Evolutionary conservation across 2,888 invertebrate genomes (phyloP), one percentile per base, ranked within the genome.

Genomic region (Diaprepes abbreviatus): DNA sequence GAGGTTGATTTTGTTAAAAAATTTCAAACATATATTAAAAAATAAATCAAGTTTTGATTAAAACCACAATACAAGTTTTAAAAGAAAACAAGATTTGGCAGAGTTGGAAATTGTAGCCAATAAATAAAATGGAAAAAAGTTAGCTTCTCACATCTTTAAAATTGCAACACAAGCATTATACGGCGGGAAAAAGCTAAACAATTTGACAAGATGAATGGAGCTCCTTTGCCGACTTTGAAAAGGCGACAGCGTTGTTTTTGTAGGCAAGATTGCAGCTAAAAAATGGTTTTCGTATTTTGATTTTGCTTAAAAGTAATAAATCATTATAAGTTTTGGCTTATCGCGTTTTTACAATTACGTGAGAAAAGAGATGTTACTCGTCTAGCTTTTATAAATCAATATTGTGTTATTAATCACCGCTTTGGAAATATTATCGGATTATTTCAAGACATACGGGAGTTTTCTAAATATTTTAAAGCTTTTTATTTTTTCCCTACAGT

Each of bases 91-190:
- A 57, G 48, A 65, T 66, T 59, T 66, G 59, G 59, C 31, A 31
- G 52, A 52, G 48, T 59, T 45, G 59, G 58, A 66, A 66, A 66
- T 66, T 66, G 59, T 31, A 52, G 66, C 59, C 66, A 52, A 66
- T 66, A 66, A 59, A 66, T 66, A 66, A 58, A 58, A 40, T 9
- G 24, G 28, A 6, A 57, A 58, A 59, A 66, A 66, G 48, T 68
- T 68, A 62, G 68, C 68, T 68, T 68, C 68, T 63, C 63, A 68
- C 68, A 68, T 68, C 63, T 68, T 68, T 63, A 68, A 68, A 68
- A 68, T 68, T 63, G 68, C 68, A 68, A 57, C 68, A 55, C 68
- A 48, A 59, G 66, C 66, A 66, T 66, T 66, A 66, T 59, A 52
- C 50, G 40, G 52, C 31, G 52, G 52, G 66, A 62, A 67, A 66